A percentile compares a stretch with the other conserved stretches of the same genome.
phyloP scores from a whole-genome alignment of 1,140 invertebrate species.

The Pomacea maculata region DNA sequence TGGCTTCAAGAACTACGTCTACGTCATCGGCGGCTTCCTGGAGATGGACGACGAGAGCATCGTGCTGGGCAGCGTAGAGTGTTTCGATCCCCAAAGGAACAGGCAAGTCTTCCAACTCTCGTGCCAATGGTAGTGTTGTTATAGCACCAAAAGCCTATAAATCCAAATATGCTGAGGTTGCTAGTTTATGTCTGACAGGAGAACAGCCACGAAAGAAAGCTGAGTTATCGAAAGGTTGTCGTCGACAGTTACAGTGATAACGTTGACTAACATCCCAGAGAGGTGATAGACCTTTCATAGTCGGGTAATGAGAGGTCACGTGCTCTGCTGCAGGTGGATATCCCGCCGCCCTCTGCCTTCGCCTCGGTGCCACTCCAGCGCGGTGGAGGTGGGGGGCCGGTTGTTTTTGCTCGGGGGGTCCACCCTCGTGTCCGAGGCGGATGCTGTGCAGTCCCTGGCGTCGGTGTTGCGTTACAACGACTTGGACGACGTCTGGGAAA shows the following conservation, averaged over 20 bases:
- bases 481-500: slow-evolving; percentile 31
- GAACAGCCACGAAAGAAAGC: too few relatives aligned
- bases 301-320: too few relatives aligned
- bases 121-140: too few relatives aligned
- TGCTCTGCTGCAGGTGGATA: slow-evolving; percentile 30
- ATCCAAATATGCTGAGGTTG: too few relatives aligned
- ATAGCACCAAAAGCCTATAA: too few relatives aligned
- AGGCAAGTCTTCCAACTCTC: slow-evolving; percentile 17
- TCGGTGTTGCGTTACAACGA: slow-evolving; percentile 32
- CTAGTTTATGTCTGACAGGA: too few relatives aligned
- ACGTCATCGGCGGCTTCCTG: slow-evolving; percentile 37
- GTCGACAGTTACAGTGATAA: too few relatives aligned
- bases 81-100: slow-evolving; percentile 41
- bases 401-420: slow-evolving; percentile 40
- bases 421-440: slow-evolving; percentile 5
- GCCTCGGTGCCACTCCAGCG: slow-evolving; percentile 34
- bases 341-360: slow-evolving; percentile 25
- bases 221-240: too few relatives aligned
- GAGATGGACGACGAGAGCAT: slow-evolving; percentile 26
- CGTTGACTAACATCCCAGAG: too few relatives aligned
- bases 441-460: slow-evolving; percentile 25
- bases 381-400: slow-evolving; percentile 20
- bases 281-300: too few relatives aligned
- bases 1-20: slow-evolving; percentile 31
- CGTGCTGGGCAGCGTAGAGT: slow-evolving; percentile 37